Conservation (phyloP, 92 coral and sea anemone species). For the Porites evermanni region DNA sequence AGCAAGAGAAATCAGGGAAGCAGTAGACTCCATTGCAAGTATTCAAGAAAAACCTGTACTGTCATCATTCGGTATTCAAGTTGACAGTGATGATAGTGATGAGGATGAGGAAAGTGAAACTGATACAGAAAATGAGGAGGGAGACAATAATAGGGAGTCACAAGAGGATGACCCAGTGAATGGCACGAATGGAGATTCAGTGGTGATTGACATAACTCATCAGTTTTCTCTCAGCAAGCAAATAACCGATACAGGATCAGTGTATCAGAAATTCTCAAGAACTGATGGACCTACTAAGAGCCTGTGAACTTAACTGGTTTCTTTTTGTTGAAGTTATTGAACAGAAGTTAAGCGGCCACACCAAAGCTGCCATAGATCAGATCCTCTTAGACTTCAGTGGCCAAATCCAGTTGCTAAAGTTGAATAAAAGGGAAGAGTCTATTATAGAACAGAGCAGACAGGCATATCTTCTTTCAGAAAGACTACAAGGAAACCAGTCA, state of each 20-base stretch:
- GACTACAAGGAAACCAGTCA: conserved; percentile 34
- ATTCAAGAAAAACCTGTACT: too few species aligned
- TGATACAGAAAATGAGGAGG: conserved; percentile 28
- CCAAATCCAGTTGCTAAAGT: conserved; percentile 12
- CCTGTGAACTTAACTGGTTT: conserved; percentile 50
- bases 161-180: neutral
- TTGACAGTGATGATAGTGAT: conserved; percentile 18
- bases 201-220: neutral
- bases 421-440: conserved; percentile 3
- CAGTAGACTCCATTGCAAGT: too few species aligned
- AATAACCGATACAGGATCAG: conserved; percentile 33
- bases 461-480: conserved; percentile 29
- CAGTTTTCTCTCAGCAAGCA: conserved; percentile 49
- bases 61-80: conserved; percentile 36
- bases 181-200: neutral
- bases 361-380: conserved; percentile 53
- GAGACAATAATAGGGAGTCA: neutral
- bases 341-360: conserved; percentile 28
- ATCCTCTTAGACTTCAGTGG: conserved; percentile 39
- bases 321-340: conserved; percentile 43
- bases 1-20: conserved; percentile 35
- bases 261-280: neutral
- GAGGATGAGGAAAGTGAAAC: conserved; percentile 47
- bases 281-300: conserved; percentile 30
- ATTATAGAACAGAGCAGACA: conserved; percentile 25